Evolutionary conservation across 2,797 vertebrate genomes (phyloP), one percentile per base, ranked within the genome.

Genomic region (Acomys russatus): DNA sequence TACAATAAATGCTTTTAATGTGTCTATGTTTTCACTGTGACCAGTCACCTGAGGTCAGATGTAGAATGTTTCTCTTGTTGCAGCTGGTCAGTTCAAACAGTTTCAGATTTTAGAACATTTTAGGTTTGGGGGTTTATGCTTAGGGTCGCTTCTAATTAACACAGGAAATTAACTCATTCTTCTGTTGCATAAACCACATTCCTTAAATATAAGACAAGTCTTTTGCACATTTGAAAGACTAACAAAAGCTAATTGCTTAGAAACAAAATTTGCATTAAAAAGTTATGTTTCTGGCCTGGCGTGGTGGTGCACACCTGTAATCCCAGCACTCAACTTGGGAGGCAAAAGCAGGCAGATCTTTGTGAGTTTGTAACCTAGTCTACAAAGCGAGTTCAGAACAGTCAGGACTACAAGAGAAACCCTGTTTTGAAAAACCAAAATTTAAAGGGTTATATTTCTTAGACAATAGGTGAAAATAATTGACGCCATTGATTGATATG

Each of bases 101-200:
- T 44, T 44, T 44, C 44, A 44, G 44, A 44, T 44, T 44, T 44
- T 25, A 23, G 1, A 68, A 20, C 44, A 38, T 25, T 78, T 90
- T 56, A 18, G 33, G 35, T 80, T 82, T 44, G 30, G 1, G 1
- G 2, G 9, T 80, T 80, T 91, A 25, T 20, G 18, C 28, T 44
- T 80, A 28, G 9, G 51, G 25, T 44, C 44, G 49, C 6, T 59
- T 80, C 10, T 49, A 35, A 44, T 44, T 87, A 73, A 88, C 1
- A 74, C 38, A 74, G 87, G 35, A 88, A 93, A 76, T 14, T 4
- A 76, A 85, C 64, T 33, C 30, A 59, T 88, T 84, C 73, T 91
- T 85, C 18, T 35, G 64, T 64, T 80, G 8, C 7, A 51, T 61
- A 35, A 80, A n/a, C 23, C 28, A 56, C 14, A 51, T 64, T 71